A percentile compares a stretch with the other conserved stretches of the same genome.
These are phyloP conservation scores for Phoeniculus purpureus DNA, from an alignment of 2,797 vertebrate species.

Conservation along the genomic window DNA sequence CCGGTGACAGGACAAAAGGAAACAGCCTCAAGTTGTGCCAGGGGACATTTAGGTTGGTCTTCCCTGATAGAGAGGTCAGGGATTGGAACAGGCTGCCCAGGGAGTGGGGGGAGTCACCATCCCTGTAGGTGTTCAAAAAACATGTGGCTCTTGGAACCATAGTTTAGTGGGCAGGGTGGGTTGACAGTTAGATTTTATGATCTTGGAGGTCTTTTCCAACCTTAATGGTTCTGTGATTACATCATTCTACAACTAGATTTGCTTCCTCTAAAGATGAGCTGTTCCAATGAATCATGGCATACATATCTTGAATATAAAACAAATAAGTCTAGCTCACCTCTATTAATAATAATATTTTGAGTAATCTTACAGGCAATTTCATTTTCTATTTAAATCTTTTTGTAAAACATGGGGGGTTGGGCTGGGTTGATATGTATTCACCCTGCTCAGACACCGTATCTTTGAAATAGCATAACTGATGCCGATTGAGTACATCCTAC, in stretches of 20 bases:
- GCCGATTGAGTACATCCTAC: background rate
- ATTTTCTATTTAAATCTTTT: background rate
- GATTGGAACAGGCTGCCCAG: too few species aligned
- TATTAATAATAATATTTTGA: background rate
- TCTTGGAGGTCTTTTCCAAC: too few species aligned
- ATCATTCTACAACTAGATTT: background rate
- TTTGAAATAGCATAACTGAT: constrained; percentile 5
- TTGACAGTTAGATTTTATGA: too few species aligned
- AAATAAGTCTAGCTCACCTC: background rate
- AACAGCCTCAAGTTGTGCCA: too few species aligned
- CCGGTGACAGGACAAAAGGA: too few species aligned
- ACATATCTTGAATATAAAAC: background rate
- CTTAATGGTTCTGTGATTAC: too few species aligned
- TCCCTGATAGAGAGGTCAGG: too few species aligned
- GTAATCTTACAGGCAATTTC: background rate
- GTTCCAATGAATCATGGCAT: background rate
- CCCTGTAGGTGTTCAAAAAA: too few species aligned
- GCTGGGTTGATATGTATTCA: background rate
- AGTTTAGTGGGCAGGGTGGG: too few species aligned
- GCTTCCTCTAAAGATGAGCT: background rate
- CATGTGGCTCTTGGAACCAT: too few species aligned
- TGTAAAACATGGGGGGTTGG: background rate
- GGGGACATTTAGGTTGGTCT: too few species aligned
- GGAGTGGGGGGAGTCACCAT: too few species aligned
- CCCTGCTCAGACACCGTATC: background rate